Evolutionary conservation across 2,113 vertebrate species (phyloP).

Genomic region (Monopterus albus): DNA sequence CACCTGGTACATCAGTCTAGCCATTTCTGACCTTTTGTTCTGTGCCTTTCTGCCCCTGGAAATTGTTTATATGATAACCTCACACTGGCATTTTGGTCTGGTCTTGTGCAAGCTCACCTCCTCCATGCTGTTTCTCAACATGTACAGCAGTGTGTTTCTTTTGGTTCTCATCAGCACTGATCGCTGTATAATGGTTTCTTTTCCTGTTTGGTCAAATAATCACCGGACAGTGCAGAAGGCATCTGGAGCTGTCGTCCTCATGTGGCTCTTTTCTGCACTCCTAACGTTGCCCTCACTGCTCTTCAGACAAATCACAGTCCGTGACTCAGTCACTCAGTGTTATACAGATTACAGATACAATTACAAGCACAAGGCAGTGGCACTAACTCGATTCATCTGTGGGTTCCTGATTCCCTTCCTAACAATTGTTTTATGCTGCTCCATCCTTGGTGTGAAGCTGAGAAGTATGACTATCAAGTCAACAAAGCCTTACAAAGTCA

Average conservation of each 20-base stretch:
- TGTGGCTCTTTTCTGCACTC: constrained; percentile 84
- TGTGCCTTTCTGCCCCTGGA: constrained; percentile 86
- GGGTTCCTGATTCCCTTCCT: constrained; percentile 87
- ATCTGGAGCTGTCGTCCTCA: constrained; percentile 42
- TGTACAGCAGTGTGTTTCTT: constrained; percentile 91
- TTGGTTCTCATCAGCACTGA: constrained; percentile 88
- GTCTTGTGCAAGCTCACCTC: constrained; percentile 88
- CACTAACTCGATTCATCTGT: constrained; percentile 79
- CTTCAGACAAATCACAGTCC: constrained; percentile 78
- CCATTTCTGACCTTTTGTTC: constrained; percentile 87
- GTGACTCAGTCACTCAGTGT: constrained; percentile 68
- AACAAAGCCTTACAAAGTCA: constrained; percentile 89
- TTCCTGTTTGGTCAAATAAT: constrained; percentile 91
- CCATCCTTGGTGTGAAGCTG: constrained; percentile 81
- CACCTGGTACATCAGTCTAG: constrained; percentile 89
- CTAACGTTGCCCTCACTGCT: constrained; percentile 85
- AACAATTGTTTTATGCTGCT: constrained; percentile 84
- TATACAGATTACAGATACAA: constrained; percentile 77
- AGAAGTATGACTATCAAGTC: constrained; percentile 83
- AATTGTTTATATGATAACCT: constrained; percentile 58
- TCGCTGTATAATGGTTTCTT: constrained; percentile 84
- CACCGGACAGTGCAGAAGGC: constrained; percentile 80
- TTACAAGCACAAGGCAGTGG: constrained; percentile 50
- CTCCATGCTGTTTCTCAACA: constrained; percentile 88
- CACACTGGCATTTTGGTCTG: constrained; percentile 86